A percentile compares a stretch with the other conserved stretches of the same genome.
Conservation (phyloP, 2,888 invertebrate genomes). For the Platynereis dumerilii region DNA sequence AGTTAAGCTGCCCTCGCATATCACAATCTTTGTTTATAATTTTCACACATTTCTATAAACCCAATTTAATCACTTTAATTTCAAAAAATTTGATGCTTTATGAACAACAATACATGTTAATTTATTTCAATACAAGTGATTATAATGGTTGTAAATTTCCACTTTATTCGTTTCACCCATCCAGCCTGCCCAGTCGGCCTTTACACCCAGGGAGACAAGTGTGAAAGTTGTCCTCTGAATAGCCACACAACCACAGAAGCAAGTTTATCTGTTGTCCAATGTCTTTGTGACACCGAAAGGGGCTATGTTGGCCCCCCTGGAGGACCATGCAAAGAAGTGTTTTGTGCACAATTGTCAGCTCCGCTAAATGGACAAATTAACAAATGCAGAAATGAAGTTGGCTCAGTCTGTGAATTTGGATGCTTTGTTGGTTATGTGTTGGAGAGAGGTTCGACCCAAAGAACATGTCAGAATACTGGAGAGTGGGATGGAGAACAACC, state of each 20-base stretch:
- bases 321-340: slow-evolving; percentile 5
- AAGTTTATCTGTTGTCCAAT: background rate
- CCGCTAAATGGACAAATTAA: background rate
- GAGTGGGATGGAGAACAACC: background rate
- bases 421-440: background rate
- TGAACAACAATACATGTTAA: too few species aligned
- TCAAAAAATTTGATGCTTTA: too few species aligned
- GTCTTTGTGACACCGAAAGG: background rate
- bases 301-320: slow-evolving; percentile 6
- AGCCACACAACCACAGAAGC: slow-evolving; percentile 1
- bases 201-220: background rate
- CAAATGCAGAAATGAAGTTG: background rate
- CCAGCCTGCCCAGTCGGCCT: background rate
- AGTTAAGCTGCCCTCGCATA: too few species aligned
- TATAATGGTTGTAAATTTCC: too few species aligned
- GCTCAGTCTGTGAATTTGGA: background rate
- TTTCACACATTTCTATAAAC: too few species aligned
- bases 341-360: background rate
- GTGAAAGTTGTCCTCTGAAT: background rate
- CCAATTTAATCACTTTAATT: too few species aligned
- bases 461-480: background rate
- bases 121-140: too few species aligned
- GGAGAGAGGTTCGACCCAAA: background rate
- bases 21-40: too few species aligned
- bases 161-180: too few species aligned